Percentiles rank a stretch among this genome's conserved stretches.
Conservation (phyloP, 2,888 invertebrate genomes). For the Spatulosminthurus flaviceps region DNA sequence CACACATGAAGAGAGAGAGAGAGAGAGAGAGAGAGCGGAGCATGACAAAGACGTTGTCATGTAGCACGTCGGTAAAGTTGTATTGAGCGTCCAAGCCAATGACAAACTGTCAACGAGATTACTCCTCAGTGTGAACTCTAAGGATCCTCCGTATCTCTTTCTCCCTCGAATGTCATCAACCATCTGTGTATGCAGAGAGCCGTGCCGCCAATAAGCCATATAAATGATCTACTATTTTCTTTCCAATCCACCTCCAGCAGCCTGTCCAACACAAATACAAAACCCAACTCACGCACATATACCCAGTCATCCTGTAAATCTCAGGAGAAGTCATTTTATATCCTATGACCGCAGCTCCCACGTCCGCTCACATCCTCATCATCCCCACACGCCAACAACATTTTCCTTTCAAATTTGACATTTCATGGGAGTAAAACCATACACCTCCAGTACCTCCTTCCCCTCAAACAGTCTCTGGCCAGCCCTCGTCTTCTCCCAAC, state of each 20-base stretch:
- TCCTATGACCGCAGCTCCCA: constrained; percentile 16
- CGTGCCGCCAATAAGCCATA: not conserved
- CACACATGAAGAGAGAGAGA: too few relatives aligned
- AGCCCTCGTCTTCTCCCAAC: too few relatives aligned
- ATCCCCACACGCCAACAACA: not conserved
- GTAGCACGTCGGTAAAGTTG: not conserved
- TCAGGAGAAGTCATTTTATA: constrained; percentile 34
- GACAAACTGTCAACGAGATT: constrained; percentile 31
- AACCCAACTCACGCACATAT: too few relatives aligned
- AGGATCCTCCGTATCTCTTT: not conserved
- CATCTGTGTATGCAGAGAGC: too few relatives aligned
- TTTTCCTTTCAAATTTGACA: constrained; percentile 4
- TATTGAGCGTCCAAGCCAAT: constrained; percentile 2
- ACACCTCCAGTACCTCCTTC: not conserved
- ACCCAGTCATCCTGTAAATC: constrained; percentile 16
- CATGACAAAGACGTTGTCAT: constrained; percentile 24
- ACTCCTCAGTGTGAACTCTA: not conserved
- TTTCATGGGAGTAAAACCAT: not conserved
- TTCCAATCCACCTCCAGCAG: not conserved
- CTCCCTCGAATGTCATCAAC: not conserved
- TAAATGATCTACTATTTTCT: constrained; percentile 11
- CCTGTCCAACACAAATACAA: not conserved
- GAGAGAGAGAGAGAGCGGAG: too few relatives aligned
- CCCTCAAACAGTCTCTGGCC: too few relatives aligned
- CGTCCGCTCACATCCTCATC: constrained; percentile 1